phyloP scores from a whole-genome alignment of 2,797 vertebrate species.

The Pseudomugil tenellus region DNA sequence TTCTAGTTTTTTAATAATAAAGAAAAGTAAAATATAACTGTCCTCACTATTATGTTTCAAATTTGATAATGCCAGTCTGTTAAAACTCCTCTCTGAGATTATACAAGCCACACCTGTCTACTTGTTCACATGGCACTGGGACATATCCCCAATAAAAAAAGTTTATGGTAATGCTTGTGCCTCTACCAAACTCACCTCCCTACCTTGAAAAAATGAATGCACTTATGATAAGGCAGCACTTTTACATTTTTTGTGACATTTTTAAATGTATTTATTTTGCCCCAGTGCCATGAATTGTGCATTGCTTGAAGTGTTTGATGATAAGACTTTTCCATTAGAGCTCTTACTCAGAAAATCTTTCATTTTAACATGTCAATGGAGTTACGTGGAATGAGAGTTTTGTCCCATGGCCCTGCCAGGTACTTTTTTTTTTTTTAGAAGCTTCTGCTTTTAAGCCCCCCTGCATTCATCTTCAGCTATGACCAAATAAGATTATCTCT shows the following conservation, averaged over 20 bases:
- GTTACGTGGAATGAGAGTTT: slow-evolving; percentile 13
- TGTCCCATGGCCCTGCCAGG: slow-evolving; percentile 12
- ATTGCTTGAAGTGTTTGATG: slow-evolving; percentile 25
- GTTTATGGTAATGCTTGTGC: background rate
- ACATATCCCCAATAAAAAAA: background rate
- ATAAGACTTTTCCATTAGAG: slow-evolving; percentile 32
- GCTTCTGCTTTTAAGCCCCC: slow-evolving; percentile 22
- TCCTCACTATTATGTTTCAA: background rate
- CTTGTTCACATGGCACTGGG: background rate
- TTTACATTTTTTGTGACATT: slow-evolving; percentile 27
- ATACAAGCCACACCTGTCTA: background rate
- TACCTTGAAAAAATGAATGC: slow-evolving; percentile 30
- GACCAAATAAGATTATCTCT: slow-evolving; percentile 52
- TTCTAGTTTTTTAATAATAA: too few species aligned
- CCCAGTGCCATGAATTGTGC: slow-evolving; percentile 28
- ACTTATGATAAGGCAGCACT: slow-evolving; percentile 38
- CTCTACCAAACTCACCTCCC: slow-evolving; percentile 18
- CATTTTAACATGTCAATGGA: slow-evolving; percentile 21
- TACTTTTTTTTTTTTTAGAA: slow-evolving; percentile 19
- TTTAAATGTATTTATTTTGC: slow-evolving; percentile 8
- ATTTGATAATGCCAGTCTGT: background rate
- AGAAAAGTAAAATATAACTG: background rate
- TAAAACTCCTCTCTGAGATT: background rate
- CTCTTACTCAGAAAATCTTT: slow-evolving; percentile 17
- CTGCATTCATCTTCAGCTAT: slow-evolving; percentile 26